Evolutionary conservation across 2,888 invertebrate species (phyloP), one percentile per base, ranked within the genome.

Genomic region (Hymenopus coronatus): DNA sequence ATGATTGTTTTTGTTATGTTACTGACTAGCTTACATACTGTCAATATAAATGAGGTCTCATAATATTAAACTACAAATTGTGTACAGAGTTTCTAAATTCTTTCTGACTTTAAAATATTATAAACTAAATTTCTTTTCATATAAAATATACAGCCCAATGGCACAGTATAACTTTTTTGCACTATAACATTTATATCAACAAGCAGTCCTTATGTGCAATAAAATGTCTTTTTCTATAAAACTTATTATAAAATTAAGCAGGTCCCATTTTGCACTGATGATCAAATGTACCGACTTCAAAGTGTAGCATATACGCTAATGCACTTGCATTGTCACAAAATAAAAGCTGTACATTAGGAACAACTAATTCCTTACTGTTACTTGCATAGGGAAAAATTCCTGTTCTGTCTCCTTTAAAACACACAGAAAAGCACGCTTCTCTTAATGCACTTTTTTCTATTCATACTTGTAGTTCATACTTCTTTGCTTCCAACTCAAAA

Each of bases 121-220:
- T 83, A 88, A 87, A 83, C 30, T 85, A 86, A 33, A 30, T 86
- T 83, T 84, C 83, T 90, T 85, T 88, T 87, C 40, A 30, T 85
- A 88, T 86, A 90, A 90, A 89, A 88, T 86, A 89, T 88, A 88
- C 89, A 89, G 46, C 89, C 90, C 90, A 88, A 89, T 90, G 90
- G 90, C 90, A 90, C 90, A 88, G 83, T 89, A 88, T 81, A 88
- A 88, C 81, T 89, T 89, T 88, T 89, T 70, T 88, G 88, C 88
- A 87, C 88, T 89, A 87, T 89, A 86, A 86, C n/a, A 30, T n/a
- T 87, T 81, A 46, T 30, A 20, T 46, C 15, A 70, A 70, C 54
- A 70, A 70, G 54, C 54, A 40, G 54, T 70, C 54, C 54, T 70
- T 70, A 20, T 70, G 54, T 70, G 54, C 54, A 70, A 70, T 70